Percentiles rank a stretch among this genome's conserved stretches.
These are phyloP conservation scores for Bombyx huttoni DNA, from an alignment of 2,888 invertebrate genomes.

Conservation along the genomic window DNA sequence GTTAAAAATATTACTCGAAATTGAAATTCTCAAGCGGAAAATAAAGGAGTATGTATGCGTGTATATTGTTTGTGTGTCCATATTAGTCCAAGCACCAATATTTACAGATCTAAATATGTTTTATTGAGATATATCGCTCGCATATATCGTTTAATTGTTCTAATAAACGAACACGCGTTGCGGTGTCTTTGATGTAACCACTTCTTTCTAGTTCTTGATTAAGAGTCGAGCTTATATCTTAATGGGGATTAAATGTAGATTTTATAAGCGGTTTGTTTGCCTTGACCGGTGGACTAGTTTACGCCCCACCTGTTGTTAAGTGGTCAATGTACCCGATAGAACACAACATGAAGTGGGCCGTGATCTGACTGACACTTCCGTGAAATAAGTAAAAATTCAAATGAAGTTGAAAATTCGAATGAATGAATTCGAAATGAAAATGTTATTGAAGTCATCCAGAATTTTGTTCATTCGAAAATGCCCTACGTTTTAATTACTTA, in stretches of 20 bases:
- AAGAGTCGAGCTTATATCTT: constrained; percentile 15
- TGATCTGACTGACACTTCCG: no score
- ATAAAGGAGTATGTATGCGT: no score
- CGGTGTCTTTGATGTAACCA: constrained; percentile 12
- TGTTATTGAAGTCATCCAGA: no score
- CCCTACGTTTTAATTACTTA: no score
- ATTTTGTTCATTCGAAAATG: no score
- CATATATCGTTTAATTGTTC: constrained; percentile 8
- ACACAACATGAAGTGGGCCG: no score
- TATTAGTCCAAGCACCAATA: not conserved
- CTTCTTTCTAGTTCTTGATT: constrained; percentile 26
- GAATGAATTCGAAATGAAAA: no score
- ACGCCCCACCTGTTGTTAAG: constrained; percentile 10
- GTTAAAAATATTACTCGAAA: no score
- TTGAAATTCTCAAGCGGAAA: no score
- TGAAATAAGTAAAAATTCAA: no score
- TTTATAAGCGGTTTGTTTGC: constrained; percentile 6
- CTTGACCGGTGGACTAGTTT: constrained; percentile 3
- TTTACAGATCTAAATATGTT: not conserved
- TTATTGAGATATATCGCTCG: not conserved
- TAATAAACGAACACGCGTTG: constrained; percentile 6
- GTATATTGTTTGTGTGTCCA: not conserved
- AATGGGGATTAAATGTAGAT: constrained; percentile 11
- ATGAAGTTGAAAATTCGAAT: no score
- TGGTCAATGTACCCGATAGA: no score